phyloP scores from a whole-genome alignment of 2,888 invertebrate species.

The Drosophila birchii region DNA sequence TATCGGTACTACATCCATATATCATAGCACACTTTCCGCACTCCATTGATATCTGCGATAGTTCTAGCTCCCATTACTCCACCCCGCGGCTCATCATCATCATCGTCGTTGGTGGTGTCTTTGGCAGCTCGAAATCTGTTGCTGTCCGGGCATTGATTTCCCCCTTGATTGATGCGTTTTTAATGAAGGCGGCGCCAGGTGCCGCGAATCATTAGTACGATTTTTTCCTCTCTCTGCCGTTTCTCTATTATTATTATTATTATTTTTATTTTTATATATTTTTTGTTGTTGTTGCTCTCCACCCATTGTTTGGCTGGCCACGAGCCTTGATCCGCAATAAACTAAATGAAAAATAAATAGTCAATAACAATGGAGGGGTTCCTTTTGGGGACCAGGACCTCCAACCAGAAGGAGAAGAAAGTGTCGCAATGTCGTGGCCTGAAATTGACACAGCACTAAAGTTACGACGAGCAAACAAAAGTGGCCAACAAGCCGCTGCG shows the following conservation, averaged over 20 bases:
- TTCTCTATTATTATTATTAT: constrained; percentile 16
- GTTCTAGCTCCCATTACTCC: neutral
- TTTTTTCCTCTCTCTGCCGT: neutral
- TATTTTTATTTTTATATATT: too few species aligned
- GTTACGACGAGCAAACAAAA: constrained; percentile 61
- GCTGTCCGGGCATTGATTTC: constrained; percentile 61
- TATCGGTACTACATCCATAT: neutral
- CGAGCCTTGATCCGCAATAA: constrained; percentile 58
- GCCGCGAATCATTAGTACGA: constrained; percentile 56
- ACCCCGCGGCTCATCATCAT: neutral
- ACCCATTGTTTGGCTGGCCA: constrained; percentile 27
- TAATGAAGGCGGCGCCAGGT: constrained; percentile 58
- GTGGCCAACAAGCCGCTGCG: constrained; percentile 32
- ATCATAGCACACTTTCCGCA: neutral
- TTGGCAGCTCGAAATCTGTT: constrained; percentile 59
- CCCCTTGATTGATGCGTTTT: constrained; percentile 69
- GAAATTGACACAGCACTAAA: constrained; percentile 68
- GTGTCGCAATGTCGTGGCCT: constrained; percentile 50
- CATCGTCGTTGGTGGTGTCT: constrained; percentile 32
- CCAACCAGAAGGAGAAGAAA: constrained; percentile 13
- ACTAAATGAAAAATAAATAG: constrained; percentile 74
- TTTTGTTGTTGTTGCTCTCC: neutral
- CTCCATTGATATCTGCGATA: neutral
- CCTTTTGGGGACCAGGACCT: neutral
- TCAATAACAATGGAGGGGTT: constrained; percentile 43